Base-by-base conservation (phyloP, 2,797 vertebrate genomes). In the Paedocypris micromegethes region DNA sequence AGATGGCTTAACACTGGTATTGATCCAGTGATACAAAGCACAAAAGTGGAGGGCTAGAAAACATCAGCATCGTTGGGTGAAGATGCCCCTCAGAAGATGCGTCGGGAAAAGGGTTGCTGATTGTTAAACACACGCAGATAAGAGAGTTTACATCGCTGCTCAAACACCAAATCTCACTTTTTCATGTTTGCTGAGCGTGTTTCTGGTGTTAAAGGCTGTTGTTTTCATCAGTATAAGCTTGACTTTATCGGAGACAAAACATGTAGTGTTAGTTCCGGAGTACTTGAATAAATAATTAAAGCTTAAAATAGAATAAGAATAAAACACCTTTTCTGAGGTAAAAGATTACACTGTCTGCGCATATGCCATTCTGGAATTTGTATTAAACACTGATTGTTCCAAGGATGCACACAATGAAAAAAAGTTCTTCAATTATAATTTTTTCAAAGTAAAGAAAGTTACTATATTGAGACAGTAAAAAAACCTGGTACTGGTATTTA, bases 181-280 rank as follows among this genome's bases (percentile, higher is more conserved):
- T 39, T 51, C 46, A 41, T 74, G 74, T 76, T 74, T 76, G 72
- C 51, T 44, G 72, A 64, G 54, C 65, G 68, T 71, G 64, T 67
- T 75, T 63, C 41, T 66, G 68, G 76, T 78, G 77, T 83, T 82
- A 79, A 44, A 73, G 64, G 74, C 52, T 59, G 69, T 68, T 87
- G 87, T 89, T 89, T 82, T 87, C 85, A 76, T 86, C 84, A 82
- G 68, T 75, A 82, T 77, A 81, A 81, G 82, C 68, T 37, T 49
- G 75, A 77, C 75, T 72, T 78, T 82, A 86, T 84, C 84, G 73
- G 57, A 70, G 66, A 70, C 72, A 75, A 82, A 86, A 47, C 41
- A 71, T 79, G 73, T 83, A 75, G 68, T 68, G 80, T 82, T 23
- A 23, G 82, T 82, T 42, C 42, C 79, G 38, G 5, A 58, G 53